Conservation (phyloP, 2,797 vertebrate genomes). For the Champsocephalus esox region DNA sequence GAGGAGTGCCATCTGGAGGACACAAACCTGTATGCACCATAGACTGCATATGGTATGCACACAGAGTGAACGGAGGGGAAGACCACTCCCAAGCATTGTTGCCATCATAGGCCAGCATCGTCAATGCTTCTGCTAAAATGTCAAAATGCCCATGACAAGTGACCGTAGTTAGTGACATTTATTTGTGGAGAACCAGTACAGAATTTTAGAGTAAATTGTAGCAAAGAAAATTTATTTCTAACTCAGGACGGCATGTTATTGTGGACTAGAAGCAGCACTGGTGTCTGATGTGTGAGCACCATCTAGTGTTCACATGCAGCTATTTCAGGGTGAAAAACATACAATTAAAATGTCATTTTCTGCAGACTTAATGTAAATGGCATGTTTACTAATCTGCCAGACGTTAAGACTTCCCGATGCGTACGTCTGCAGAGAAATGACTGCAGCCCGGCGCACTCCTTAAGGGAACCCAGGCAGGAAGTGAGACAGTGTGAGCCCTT, state of each 20-base stretch:
- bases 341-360: conserved; percentile 6
- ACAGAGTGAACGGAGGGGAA: background rate
- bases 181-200: background rate
- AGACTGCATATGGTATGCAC: background rate
- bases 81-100: conserved; percentile 67
- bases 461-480: conserved; percentile 55
- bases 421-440: conserved; percentile 5
- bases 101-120: background rate
- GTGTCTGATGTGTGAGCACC: conserved; percentile 39
- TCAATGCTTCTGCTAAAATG: background rate
- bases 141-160: background rate
- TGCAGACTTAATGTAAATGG: conserved; percentile 16
- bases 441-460: conserved; percentile 14
- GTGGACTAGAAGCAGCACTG: background rate
- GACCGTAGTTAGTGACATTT: background rate
- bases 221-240: background rate
- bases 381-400: conserved; percentile 3
- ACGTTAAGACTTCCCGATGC: background rate
- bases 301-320: conserved; percentile 44
- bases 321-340: conserved; percentile 11
- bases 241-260: background rate
- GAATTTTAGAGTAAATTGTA: background rate
- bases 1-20: conserved; percentile 75
- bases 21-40: background rate
- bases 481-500: conserved; percentile 55